Percentiles rank a stretch among this genome's conserved stretches.
Conservation (phyloP, 2,113 vertebrate species). For the Cyanoderma ruficeps region DNA sequence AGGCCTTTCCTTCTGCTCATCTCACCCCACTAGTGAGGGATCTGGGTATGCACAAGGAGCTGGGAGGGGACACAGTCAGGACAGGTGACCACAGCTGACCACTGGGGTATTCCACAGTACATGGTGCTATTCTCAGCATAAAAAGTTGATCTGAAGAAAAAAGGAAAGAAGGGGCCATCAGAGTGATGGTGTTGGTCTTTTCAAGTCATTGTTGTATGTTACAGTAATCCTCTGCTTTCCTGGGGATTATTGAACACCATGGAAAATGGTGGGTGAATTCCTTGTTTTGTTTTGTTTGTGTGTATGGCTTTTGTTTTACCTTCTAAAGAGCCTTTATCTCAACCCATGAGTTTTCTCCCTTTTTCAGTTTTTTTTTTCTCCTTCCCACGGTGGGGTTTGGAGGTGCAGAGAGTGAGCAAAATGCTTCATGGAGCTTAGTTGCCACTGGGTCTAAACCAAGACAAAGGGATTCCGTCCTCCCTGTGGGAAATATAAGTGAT, state of each 20-base stretch:
- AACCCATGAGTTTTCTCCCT: background rate
- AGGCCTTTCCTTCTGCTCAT: background rate
- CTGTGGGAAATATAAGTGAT: background rate
- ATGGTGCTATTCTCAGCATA: too few species aligned
- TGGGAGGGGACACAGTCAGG: background rate
- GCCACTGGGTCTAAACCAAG: background rate
- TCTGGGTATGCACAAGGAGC: background rate
- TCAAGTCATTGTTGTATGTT: background rate
- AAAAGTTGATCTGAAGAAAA: background rate
- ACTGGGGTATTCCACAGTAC: background rate
- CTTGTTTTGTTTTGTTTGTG: background rate
- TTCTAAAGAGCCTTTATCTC: background rate
- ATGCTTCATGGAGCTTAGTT: background rate
- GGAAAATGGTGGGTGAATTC: background rate
- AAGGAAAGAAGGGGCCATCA: background rate
- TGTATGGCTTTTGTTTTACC: background rate
- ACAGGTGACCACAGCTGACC: background rate
- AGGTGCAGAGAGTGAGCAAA: background rate
- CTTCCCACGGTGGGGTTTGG: rapidly evolving
- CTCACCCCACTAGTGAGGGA: rapidly evolving
- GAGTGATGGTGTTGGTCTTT: background rate
- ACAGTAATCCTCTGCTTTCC: background rate
- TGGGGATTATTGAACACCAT: background rate
- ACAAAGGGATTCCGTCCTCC: background rate
- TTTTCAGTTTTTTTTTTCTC: background rate